Percentiles rank a stretch among this genome's conserved stretches.
These are phyloP conservation scores for Geodia barretti DNA, from an alignment of 37 sponge, comb jelly and placozoan genomes.

Conservation along the genomic window DNA sequence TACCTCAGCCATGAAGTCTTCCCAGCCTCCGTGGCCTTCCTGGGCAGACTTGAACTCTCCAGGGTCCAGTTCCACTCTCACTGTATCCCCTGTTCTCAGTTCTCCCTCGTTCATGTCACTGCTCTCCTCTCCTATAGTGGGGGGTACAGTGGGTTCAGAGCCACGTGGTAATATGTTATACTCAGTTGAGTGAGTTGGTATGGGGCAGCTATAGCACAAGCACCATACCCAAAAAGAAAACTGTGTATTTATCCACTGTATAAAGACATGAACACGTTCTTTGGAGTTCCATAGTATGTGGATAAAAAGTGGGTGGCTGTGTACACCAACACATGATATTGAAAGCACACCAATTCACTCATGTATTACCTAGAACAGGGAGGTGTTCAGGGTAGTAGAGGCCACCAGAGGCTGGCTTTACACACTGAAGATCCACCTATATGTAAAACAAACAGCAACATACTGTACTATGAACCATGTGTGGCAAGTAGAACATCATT, in stretches of 20 bases:
- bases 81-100: slow-evolving; percentile 71
- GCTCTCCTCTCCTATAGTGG: neutral
- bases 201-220: too few species aligned
- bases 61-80: slow-evolving; percentile 69
- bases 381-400: slow-evolving; percentile 87
- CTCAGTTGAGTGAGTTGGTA: neutral
- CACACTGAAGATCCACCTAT: slow-evolving; percentile 80
- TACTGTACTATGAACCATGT: neutral
- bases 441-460: neutral
- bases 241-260: too few species aligned
- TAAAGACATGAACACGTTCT: too few species aligned
- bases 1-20: slow-evolving; percentile 75
- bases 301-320: too few species aligned
- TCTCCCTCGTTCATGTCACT: neutral
- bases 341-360: too few species aligned
- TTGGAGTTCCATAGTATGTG: too few species aligned
- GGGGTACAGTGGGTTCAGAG: too few species aligned
- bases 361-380: slow-evolving; percentile 65
- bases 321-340: too few species aligned
- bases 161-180: neutral
- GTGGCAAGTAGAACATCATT: neutral
- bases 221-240: too few species aligned
- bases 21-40: slow-evolving; percentile 93
- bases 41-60: slow-evolving; percentile 74
- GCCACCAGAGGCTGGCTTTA: slow-evolving; percentile 49